Evolutionary conservation across 1,140 invertebrate species (phyloP), one percentile per base, ranked within the genome.

Genomic region (Lysiphlebus fabarum): DNA sequence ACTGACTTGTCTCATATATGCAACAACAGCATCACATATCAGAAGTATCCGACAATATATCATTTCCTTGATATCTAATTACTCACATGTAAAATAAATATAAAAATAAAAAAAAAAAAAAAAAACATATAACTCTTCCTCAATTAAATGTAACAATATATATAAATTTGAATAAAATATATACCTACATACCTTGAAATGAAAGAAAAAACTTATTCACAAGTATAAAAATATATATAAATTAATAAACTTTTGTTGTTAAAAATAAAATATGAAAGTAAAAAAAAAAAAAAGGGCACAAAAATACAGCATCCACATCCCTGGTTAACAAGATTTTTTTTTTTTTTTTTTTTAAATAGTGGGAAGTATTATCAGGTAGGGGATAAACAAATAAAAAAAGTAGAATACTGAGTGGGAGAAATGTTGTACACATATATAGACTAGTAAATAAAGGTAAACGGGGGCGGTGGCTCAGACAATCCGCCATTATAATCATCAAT

Each of bases 401-500:
- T 12, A 49, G 7, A 55, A 41, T 33, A 42, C 36, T 26, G 17
- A 26, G 36, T 38, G 53, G 14, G 45, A 14, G 49, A 10, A 7
- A 43, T 41, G 51, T 33, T 12, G 58, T 45, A 40, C 38, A 40
- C 38, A 40, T 11, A 40, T 11, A 40, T 40, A 8, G 7, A 36
- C 11, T 34, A n/a, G n/a, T n/a, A 14, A n/a, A 33, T 11, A 11
- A 34, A 26, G 64, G 67, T 61, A 53, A 62, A 75, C 70, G 75
- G 75, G 75, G 75, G 75, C 75, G 76, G 75, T 77, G 75, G 75
- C 76, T 76, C 68, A 68, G 68, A 26, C 17, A 26, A 26, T 69
- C 71, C 75, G 74, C 74, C 75, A 77, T 76, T 73, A 73, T 67
- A 72, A 74, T 75, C 76, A 70, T 65, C 73, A 67, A 40, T 11